These are phyloP conservation scores for Erebia palarica DNA, from an alignment of 2,888 invertebrate species.

Conservation along the genomic window DNA sequence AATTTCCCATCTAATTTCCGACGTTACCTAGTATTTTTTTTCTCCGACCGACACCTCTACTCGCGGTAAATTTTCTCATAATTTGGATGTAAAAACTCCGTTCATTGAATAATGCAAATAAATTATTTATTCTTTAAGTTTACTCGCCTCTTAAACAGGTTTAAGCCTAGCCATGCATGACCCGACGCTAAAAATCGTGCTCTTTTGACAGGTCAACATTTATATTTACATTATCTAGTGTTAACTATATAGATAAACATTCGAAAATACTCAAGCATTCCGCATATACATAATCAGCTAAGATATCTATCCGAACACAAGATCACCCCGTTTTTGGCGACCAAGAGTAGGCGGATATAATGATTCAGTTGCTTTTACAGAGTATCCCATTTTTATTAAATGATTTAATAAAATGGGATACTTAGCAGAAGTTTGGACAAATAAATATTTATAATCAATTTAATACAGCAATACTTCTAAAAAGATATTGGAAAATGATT, in stretches of 20 bases:
- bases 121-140: slow-evolving; percentile 7
- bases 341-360: slow-evolving; percentile 4
- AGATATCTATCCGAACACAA: slow-evolving; percentile 22
- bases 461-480: too few relatives aligned
- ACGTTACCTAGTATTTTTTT: too few relatives aligned
- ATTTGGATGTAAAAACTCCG: background rate
- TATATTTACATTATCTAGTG: slow-evolving; percentile 22
- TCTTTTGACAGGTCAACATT: slow-evolving; percentile 25
- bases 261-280: slow-evolving; percentile 25
- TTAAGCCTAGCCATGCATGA: slow-evolving; percentile 10
- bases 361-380: background rate
- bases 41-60: too few relatives aligned
- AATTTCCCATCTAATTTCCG: too few relatives aligned
- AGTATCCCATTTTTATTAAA: too few relatives aligned
- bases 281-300: slow-evolving; percentile 29
- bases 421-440: too few relatives aligned
- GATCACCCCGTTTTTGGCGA: slow-evolving; percentile 6
- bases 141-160: slow-evolving; percentile 11
- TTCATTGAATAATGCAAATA: slow-evolving; percentile 10
- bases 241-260: slow-evolving; percentile 23
- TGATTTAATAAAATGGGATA: too few relatives aligned
- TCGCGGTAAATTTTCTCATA: too few relatives aligned
- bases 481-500: too few relatives aligned
- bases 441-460: too few relatives aligned
- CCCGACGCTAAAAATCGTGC: slow-evolving; percentile 14